Evolutionary conservation across 2,797 vertebrate genomes (phyloP).

Genomic region (Leontopithecus rosalia): DNA sequence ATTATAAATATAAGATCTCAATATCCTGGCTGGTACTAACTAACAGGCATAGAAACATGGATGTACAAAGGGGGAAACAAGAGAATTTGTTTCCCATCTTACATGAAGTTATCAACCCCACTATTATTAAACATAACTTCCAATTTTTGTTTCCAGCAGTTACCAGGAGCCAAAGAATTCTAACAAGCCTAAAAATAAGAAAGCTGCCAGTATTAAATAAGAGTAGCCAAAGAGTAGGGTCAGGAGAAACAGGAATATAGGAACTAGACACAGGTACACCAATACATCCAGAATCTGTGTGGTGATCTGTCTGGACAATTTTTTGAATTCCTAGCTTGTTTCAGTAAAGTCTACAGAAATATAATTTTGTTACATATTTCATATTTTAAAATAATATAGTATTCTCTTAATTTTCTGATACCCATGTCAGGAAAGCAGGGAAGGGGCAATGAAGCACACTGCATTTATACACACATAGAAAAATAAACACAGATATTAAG

Average conservation of each 20-base stretch:
- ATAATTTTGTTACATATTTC: slow-evolving; percentile 36
- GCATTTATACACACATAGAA: not conserved
- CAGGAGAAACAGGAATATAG: not conserved
- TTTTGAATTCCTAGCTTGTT: slow-evolving; percentile 30
- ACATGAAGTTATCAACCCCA: slow-evolving; percentile 4
- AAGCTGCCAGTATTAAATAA: not conserved
- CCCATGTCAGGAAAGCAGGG: slow-evolving; percentile 30
- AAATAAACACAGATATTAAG: not conserved
- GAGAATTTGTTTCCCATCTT: not conserved
- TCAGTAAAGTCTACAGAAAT: slow-evolving; percentile 9
- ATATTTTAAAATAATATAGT: not conserved
- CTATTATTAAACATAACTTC: not conserved
- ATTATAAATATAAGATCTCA: not conserved
- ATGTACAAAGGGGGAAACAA: not conserved
- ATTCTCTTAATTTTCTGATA: slow-evolving; percentile 48
- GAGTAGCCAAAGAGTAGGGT: not conserved
- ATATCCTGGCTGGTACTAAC: not conserved
- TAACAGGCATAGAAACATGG: not conserved
- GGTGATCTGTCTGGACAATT: not conserved
- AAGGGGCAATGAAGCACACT: slow-evolving; percentile 30
- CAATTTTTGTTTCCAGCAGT: not conserved
- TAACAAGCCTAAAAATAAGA: slow-evolving; percentile 31
- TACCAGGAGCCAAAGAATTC: not conserved
- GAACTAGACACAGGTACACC: slow-evolving; percentile 12
- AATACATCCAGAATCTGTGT: not conserved